Conservation (phyloP, 2,888 invertebrate species). For the Choreutis nemorana region DNA sequence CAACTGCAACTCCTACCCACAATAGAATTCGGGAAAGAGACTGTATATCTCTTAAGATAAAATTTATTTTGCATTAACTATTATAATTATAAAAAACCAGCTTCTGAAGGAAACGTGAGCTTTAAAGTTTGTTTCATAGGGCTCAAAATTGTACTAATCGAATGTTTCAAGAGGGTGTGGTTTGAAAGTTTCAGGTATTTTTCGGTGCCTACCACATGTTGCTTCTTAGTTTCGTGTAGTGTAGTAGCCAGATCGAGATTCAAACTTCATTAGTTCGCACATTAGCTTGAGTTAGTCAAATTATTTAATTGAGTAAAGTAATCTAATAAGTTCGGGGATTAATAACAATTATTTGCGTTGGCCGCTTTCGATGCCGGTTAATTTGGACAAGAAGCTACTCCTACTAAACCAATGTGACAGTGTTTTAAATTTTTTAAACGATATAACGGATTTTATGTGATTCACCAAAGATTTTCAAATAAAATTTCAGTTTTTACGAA, state of each 20-base stretch:
- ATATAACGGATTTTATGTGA: too few relatives aligned
- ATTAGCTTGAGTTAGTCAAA: constrained; percentile 61
- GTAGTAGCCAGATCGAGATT: constrained; percentile 52
- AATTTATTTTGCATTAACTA: too few relatives aligned
- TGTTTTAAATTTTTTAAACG: too few relatives aligned
- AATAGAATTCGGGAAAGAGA: too few relatives aligned
- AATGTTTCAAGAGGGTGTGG: constrained; percentile 32
- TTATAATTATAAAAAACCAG: too few relatives aligned
- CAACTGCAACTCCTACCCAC: constrained; percentile 28
- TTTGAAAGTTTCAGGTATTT: constrained; percentile 28
- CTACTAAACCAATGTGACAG: constrained; percentile 38
- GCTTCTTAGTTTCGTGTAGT: constrained; percentile 26
- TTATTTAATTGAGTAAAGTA: constrained; percentile 63
- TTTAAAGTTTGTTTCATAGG: too few relatives aligned
- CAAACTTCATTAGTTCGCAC: constrained; percentile 62
- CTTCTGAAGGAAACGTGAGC: too few relatives aligned
- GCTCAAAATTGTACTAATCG: too few relatives aligned
- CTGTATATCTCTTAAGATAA: too few relatives aligned
- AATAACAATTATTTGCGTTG: constrained; percentile 45
- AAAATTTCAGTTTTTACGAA: too few relatives aligned
- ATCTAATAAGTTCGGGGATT: constrained; percentile 60
- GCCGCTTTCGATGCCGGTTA: constrained; percentile 31
- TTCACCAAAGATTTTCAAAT: too few relatives aligned
- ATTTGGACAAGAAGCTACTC: constrained; percentile 22
- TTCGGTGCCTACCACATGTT: constrained; percentile 41